These are phyloP conservation scores for Eubasilissa splendida DNA, from an alignment of 2,888 invertebrate species.

Conservation along the genomic window DNA sequence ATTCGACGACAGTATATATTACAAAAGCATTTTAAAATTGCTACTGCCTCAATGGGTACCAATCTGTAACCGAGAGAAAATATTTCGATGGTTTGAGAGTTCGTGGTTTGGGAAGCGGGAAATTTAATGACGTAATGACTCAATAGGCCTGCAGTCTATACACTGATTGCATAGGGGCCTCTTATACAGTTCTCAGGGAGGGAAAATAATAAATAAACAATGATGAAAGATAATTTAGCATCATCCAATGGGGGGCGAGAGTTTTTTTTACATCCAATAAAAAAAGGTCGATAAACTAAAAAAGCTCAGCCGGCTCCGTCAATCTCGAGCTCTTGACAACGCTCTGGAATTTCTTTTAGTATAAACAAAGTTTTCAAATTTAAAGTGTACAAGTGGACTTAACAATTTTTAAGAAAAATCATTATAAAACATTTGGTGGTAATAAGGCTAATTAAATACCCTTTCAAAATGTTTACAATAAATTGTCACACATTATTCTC, in stretches of 20 bases:
- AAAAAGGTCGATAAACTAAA: slow-evolving; percentile 19
- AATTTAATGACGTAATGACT: slow-evolving; percentile 41
- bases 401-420: not conserved
- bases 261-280: slow-evolving; percentile 4
- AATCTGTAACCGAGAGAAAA: too few relatives aligned
- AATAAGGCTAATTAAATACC: not conserved
- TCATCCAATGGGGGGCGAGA: slow-evolving; percentile 21
- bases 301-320: not conserved
- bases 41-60: too few relatives aligned
- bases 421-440: not conserved
- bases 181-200: slow-evolving; percentile 30
- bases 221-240: slow-evolving; percentile 36
- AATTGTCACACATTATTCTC: not conserved
- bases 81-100: not conserved
- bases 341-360: not conserved
- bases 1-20: too few relatives aligned
- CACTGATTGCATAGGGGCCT: slow-evolving; percentile 37
- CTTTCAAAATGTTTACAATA: not conserved
- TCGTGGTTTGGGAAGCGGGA: not conserved
- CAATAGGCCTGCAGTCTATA: slow-evolving; percentile 39
- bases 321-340: too few relatives aligned
- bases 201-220: slow-evolving; percentile 42
- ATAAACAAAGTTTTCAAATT: not conserved
- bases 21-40: too few relatives aligned
- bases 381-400: not conserved